Evolutionary conservation across 2,113 vertebrate species (phyloP), one percentile per base, ranked within the genome.

Genomic region (Muscicapa adusta): DNA sequence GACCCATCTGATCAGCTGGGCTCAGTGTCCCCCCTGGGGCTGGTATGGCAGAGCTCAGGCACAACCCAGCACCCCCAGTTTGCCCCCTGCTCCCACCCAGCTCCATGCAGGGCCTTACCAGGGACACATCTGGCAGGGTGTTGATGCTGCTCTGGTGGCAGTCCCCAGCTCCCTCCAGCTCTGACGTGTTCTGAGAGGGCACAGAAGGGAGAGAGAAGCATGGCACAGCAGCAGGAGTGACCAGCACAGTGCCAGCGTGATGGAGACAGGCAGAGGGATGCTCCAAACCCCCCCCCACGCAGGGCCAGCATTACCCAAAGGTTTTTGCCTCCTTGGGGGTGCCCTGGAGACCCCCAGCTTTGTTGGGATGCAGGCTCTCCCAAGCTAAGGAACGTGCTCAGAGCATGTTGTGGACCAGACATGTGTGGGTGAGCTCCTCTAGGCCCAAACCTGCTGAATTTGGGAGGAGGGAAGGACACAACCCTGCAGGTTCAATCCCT

Each of bases 61-160:
- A 48, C 54, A 53, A 5, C 48, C 72, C 9, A 2, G 24, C 1
- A 25, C 13, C 51, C 72, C 10, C 70, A 13, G 3, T 28, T 31
- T 33, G 22, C 60, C 84, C 19, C 70, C 85, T 65, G 89, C 62
- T 79, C 75, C 83, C 33, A 25, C 3, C 47, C 58, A 42, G 50
- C 31, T 50, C 6, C 1, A 0, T 2, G 31, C 56, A 56, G 31
- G 26, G 47, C 83, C 99, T 99, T 98, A 99, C 99, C 99, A 99
- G 97, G 80, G 99, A 99, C 95, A 99, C 97, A 60, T 99, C 99
- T 0, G 98, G 98, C 92, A 99, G 97, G 61, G 98, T 94, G 86
- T 98, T 98, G 96, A 97, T 84, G 73, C 95, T 97, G 89, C 98
- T 98, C 43, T 98, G 98, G 73, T 98, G 95, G 25, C 97, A 92